A percentile compares a stretch with the other conserved stretches of the same genome.
These are phyloP conservation scores for Euwallacea similis DNA, from an alignment of 1,140 invertebrate genomes.

Conservation along the genomic window DNA sequence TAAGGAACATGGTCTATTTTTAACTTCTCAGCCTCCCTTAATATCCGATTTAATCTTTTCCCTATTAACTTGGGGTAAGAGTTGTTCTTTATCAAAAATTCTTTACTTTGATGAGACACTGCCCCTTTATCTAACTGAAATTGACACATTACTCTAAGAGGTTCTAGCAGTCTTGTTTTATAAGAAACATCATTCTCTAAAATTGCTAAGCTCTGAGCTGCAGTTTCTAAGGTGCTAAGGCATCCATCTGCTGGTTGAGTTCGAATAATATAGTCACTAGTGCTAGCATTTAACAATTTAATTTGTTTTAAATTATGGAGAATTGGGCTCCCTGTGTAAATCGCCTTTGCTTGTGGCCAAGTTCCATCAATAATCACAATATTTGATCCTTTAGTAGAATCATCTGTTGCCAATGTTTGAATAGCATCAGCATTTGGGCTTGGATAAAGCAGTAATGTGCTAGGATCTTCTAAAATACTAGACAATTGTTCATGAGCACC, in stretches of 20 bases:
- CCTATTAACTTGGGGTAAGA: conserved; percentile 82
- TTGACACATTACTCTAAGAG: conserved; percentile 80
- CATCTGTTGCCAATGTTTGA: conserved; percentile 49
- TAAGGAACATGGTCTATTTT: not conserved
- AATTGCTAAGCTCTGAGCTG: conserved; percentile 76
- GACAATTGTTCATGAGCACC: conserved; percentile 68
- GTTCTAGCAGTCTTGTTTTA: conserved; percentile 70
- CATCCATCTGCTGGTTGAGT: conserved; percentile 91
- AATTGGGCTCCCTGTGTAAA: conserved; percentile 72
- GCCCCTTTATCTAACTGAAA: conserved; percentile 89
- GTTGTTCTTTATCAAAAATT: conserved; percentile 83
- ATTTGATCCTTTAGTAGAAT: conserved; percentile 62
- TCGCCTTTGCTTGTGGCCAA: conserved; percentile 90
- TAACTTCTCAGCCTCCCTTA: conserved; percentile 44
- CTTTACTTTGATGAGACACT: conserved; percentile 90
- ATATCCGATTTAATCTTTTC: conserved; percentile 68
- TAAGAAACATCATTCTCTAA: conserved; percentile 72
- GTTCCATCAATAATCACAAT: conserved; percentile 89
- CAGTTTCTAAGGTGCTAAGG: conserved; percentile 89
- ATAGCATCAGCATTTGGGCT: conserved; percentile 72
- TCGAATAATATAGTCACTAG: conserved; percentile 87
- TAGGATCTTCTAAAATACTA: conserved; percentile 66
- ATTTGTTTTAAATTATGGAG: conserved; percentile 70
- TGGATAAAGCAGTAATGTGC: conserved; percentile 83
- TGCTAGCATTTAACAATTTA: conserved; percentile 70